A percentile compares a stretch with the other conserved stretches of the same genome.
These are phyloP conservation scores for Campoletis sonorensis DNA, from an alignment of 1,140 invertebrate species.

Conservation along the genomic window DNA sequence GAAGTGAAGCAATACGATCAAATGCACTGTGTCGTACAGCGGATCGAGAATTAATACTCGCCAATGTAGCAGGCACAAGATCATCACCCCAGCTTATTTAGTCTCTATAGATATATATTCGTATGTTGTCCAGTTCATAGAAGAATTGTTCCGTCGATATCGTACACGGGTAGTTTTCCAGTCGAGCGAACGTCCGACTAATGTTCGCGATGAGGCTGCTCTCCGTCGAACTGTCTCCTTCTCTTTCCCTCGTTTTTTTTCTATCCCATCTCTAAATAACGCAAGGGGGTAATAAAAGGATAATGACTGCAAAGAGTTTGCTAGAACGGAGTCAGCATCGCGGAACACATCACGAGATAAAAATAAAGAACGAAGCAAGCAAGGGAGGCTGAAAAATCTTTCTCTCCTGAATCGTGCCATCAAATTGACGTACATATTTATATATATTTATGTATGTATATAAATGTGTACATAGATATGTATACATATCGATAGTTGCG, in stretches of 20 bases:
- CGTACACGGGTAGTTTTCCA: conserved; percentile 61
- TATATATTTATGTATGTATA: no score
- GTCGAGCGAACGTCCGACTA: conserved; percentile 62
- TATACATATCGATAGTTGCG: conserved; percentile 6
- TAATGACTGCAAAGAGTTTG: conserved; percentile 62
- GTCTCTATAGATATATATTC: conserved; percentile 5
- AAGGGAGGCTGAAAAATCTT: conserved; percentile 22
- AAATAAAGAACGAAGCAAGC: not conserved
- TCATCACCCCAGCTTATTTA: conserved; percentile 14
- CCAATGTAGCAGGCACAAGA: conserved; percentile 12
- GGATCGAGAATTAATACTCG: conserved; percentile 39
- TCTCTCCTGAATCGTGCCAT: conserved; percentile 36
- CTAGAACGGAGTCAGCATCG: conserved; percentile 48
- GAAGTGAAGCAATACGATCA: conserved; percentile 9
- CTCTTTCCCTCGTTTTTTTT: conserved; percentile 20
- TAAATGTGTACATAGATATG: no score
- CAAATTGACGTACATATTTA: not conserved
- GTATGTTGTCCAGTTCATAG: conserved; percentile 13
- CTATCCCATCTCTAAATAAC: conserved; percentile 66
- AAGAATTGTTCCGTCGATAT: conserved; percentile 28
- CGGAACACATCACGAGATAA: conserved; percentile 45
- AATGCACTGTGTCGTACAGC: conserved; percentile 35
- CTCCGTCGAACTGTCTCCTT: conserved; percentile 11
- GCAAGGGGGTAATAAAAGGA: conserved; percentile 65
- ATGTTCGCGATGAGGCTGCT: conserved; percentile 52